Percentiles rank a stretch among this genome's conserved stretches.
Evolutionary conservation across 2,113 vertebrate species (phyloP).

Genomic region (Lampris incognitus): DNA sequence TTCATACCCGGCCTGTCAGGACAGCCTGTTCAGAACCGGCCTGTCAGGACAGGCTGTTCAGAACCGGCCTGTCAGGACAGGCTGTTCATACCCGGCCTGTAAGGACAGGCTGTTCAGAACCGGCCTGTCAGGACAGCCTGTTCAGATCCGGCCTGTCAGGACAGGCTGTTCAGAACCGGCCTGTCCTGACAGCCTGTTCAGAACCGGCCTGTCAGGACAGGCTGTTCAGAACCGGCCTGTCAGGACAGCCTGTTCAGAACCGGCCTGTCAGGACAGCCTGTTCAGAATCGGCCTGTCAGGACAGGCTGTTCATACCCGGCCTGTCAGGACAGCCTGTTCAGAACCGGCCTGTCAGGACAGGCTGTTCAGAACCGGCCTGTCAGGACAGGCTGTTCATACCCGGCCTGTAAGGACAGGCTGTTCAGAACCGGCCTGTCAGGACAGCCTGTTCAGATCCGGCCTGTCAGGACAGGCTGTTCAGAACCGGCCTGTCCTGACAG

Average conservation of each 20-base stretch:
- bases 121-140: not conserved
- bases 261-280: not conserved
- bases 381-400: too few species aligned
- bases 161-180: constrained; percentile 59
- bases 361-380: constrained; percentile 48
- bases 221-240: constrained; percentile 48
- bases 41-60: constrained; percentile 64
- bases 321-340: too few species aligned
- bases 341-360: constrained; percentile 58
- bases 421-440: constrained; percentile 29
- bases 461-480: constrained; percentile 64
- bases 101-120: constrained; percentile 64
- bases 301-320: constrained; percentile 57
- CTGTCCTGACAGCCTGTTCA: too few species aligned
- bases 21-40: too few species aligned
- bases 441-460: too few species aligned
- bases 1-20: constrained; percentile 28
- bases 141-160: constrained; percentile 51
- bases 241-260: constrained; percentile 64
- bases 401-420: constrained; percentile 60
- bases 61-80: constrained; percentile 3
- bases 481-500: constrained; percentile 2
- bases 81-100: too few species aligned
- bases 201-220: constrained; percentile 58
- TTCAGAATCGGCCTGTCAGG: constrained; percentile 51